Conservation (phyloP, 2,797 vertebrate species). For the Cercopithecus neglectus region DNA sequence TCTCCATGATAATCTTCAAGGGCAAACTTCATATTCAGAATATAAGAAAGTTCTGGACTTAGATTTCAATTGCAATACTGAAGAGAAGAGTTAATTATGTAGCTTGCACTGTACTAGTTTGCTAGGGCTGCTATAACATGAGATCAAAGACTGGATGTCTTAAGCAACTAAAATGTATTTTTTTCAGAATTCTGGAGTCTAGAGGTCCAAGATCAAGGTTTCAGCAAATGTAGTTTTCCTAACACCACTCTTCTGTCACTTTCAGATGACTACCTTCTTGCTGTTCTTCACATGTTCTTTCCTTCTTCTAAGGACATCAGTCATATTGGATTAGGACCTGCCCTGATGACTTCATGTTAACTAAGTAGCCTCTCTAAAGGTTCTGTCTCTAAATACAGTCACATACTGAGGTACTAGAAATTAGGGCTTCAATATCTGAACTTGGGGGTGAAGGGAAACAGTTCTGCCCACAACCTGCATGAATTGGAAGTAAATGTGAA, state of each 20-base stretch:
- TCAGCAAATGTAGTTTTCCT: not conserved
- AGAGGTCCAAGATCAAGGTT: not conserved
- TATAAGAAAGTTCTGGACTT: not conserved
- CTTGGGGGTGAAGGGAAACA: not conserved
- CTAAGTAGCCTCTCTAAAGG: not conserved
- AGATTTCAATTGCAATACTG: not conserved
- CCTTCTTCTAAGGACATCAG: not conserved
- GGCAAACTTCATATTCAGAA: not conserved
- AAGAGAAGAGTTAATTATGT: not conserved
- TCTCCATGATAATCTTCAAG: not conserved
- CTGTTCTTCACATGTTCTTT: not conserved
- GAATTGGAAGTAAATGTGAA: not conserved
- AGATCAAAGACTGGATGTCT: not conserved
- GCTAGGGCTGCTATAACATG: not conserved
- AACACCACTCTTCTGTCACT: not conserved
- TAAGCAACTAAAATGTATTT: not conserved
- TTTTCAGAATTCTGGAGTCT: not conserved
- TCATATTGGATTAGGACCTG: not conserved
- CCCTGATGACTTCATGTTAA: not conserved
- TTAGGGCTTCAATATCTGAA: not conserved
- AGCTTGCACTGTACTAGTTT: not conserved
- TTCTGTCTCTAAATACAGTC: not conserved
- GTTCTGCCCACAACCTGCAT: not conserved
- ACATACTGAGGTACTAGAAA: too few relatives aligned
- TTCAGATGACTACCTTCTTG: not conserved